Evolutionary conservation across 2,113 vertebrate species (phyloP), one percentile per base, ranked within the genome.

Genomic region (Stegostoma tigrinum): DNA sequence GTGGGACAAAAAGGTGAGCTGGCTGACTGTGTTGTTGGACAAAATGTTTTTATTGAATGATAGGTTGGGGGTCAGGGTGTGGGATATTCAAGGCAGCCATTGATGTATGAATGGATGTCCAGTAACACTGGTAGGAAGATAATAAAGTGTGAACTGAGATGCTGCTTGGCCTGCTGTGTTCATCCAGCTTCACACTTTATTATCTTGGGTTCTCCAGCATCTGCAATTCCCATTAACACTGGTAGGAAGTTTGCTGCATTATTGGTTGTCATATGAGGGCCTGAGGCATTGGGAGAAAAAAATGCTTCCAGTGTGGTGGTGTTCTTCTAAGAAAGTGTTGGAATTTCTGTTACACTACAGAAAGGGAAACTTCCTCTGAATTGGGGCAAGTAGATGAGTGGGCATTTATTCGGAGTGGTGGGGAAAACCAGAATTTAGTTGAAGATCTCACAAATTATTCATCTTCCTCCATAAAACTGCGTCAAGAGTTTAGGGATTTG

Each of bases 1-100:
- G 97, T 99, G 99, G 98, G 99, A 99, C 97, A 99, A 99, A 98
- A 99, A 99, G 98, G 99, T 99, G 97, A 78, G 96, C 45, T 52
- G 52, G 95, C 64, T 70, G 67, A 95, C 38, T 27, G 66, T 27
- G 66, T 4, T 42, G 75, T 78, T 42, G 80, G 17, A 21, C 42
- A 83, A 55, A 12, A n/a, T 14, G 95, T 23, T 10, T 95, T 27
- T 95, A 48, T n/a, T 8, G n/a, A 34, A 61, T 55, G 17, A 67
- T 48, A 52, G 15, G 38, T 34, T 24, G 0, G 14, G 42, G 55
- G 55, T 61, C 6, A 0, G 6, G 23, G 42, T 30, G 4, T 17
- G 23, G 15, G 7, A 66, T 19, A 52, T 38, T 12, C 27, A 5
- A 7, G 45, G 2, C 24, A 52, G 27, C 4, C 5, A 42, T 27